Evolutionary conservation across 2,888 invertebrate genomes (phyloP).

Genomic region (Chirona hameri): DNA sequence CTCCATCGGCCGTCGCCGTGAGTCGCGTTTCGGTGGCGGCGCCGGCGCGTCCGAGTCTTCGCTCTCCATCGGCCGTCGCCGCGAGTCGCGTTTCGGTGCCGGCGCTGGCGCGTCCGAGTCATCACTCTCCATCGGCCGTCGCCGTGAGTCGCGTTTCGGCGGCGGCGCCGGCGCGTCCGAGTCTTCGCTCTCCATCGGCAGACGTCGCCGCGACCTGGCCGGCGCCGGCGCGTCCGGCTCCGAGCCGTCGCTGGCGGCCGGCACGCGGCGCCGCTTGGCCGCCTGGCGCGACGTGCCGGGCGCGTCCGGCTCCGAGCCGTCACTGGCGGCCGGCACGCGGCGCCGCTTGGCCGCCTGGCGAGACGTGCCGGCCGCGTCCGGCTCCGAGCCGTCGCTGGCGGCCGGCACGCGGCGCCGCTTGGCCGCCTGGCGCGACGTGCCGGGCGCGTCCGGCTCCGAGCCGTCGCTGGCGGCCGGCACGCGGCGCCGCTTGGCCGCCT

Average conservation of each 20-base stretch:
- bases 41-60: background rate
- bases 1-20: background rate
- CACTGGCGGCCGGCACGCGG: background rate
- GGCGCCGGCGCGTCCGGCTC: background rate
- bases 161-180: background rate
- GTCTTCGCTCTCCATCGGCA: background rate
- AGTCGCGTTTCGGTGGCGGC: background rate
- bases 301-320: background rate
- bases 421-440: background rate
- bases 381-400: background rate
- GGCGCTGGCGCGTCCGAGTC: background rate
- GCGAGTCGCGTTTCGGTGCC: background rate
- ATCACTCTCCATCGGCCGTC: background rate
- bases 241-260: background rate
- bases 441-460: background rate
- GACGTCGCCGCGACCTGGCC: background rate
- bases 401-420: background rate
- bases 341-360: background rate
- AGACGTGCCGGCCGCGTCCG: background rate
- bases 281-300: no score
- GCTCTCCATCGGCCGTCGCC: no score
- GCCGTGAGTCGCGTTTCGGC: background rate
- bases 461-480: background rate
- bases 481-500: background rate
- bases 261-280: background rate